Conservation (phyloP, 2,888 invertebrate species). For the Celastrina argiolus region DNA sequence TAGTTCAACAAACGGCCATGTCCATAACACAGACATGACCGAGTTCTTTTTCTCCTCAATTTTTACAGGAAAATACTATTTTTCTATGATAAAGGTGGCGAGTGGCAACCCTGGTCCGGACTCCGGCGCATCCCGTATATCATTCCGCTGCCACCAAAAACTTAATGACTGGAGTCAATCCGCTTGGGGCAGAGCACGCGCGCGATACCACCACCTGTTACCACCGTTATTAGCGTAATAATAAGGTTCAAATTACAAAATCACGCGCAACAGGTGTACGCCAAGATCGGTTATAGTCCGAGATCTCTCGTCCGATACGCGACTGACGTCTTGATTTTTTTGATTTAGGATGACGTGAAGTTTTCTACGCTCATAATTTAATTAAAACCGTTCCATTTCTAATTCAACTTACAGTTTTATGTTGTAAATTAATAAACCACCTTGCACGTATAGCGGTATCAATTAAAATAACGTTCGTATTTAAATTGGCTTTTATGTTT, state of each 20-base stretch:
- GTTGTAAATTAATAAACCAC: background rate
- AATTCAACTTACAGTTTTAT: background rate
- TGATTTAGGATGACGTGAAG: slow-evolving; percentile 44
- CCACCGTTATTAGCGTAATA: slow-evolving; percentile 8
- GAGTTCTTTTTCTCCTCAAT: too few species aligned
- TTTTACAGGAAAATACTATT: too few species aligned
- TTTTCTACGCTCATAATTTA: slow-evolving; percentile 49
- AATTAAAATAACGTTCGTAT: background rate
- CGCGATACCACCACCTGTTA: slow-evolving; percentile 37
- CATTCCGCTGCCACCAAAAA: slow-evolving; percentile 61
- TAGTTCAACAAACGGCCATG: too few species aligned
- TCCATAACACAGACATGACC: too few species aligned
- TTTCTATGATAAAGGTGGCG: too few species aligned
- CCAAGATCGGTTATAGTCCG: slow-evolving; percentile 42
- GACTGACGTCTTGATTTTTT: slow-evolving; percentile 56
- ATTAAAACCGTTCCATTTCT: slow-evolving; percentile 39
- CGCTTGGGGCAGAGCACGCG: slow-evolving; percentile 51
- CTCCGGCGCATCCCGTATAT: slow-evolving; percentile 65
- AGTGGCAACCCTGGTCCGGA: too few species aligned
- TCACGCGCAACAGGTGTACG: slow-evolving; percentile 35
- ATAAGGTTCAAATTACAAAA: slow-evolving; percentile 26
- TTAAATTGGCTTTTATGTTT: background rate
- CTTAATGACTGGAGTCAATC: slow-evolving; percentile 71
- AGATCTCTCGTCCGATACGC: slow-evolving; percentile 46
- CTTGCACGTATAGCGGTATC: background rate